Evolutionary conservation across 2,888 invertebrate genomes (phyloP), one percentile per base, ranked within the genome.

Genomic region (Clivina fossor): DNA sequence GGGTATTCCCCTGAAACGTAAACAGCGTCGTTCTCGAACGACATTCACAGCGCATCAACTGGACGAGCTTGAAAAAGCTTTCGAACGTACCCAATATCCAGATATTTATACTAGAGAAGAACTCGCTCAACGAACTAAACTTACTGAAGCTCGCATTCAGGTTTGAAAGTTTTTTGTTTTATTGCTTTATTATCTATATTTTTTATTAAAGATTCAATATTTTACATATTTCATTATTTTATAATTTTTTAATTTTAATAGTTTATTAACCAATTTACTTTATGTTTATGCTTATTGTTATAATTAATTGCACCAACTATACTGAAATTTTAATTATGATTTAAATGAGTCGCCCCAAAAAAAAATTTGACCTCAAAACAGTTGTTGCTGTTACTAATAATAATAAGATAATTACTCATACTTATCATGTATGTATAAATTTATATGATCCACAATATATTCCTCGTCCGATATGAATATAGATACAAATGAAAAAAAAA

Each of bases 51-150:
- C 93, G 0, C 90, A 93, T 66, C 95, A 96, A 69, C 71, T 95
- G 62, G 93, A 94, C 66, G 93, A 93, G 57, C 73, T 96, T 59
- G 96, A 96, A 72, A 80, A 89, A 60, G 93, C 94, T 0, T 96
- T 96, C 73, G 90, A 90, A 65, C 79, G 93, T 43, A 95, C 95
- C 0, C 95, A 95, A 69, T 96, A 97, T 70, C 96, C 97, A 0
- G 95, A 96, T 69, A 93, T 95, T 15, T 93, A 93, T 70, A 93
- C 93, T 0, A 79, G 96, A 48, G 96, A 96, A 68, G 93, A 94
- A 70, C 74, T 96, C 38, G 94, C 95, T 0, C 87, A 93, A 68
- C 81, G 91, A 51, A 95, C 95, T 0, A 91, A 90, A 58, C 79
- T 96, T 1, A 93, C 93, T 0, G 96, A 97, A 71, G 94, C 94